Evolutionary conservation across 2,113 vertebrate species (phyloP), one percentile per base, ranked within the genome.

Genomic region (Actinemys pallida): DNA sequence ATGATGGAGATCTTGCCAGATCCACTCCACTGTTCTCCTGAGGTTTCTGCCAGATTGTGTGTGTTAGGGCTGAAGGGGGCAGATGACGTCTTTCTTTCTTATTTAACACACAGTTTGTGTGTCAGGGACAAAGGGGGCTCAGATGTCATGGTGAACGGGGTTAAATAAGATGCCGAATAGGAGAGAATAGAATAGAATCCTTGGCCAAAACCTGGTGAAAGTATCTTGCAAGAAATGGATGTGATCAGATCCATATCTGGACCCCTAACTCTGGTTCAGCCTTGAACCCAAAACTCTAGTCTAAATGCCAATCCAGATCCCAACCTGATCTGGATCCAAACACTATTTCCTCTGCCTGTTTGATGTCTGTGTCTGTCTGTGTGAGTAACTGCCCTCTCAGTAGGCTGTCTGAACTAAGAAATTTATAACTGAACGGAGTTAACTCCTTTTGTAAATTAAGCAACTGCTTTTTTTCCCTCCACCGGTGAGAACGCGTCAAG

Each of bases 331-430:
- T 53, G 47, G 16, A 45, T 50, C 35, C 59, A 24, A 62, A 2
- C 2, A 0, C 69, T 8, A 29, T 0, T 59, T 62, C 17, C 57
- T 16, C 54, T 2, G n/a, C 8, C 50, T 19, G 29, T 27, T 10
- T 72, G 31, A 17, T 69, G n/a, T 5, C 56, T 62, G 16, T 20
- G 24, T 31, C 42, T 3, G 12, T 76, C n/a, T 0, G 0, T 12
- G 1, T 3, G 1, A 53, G 11, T 1, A 1, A 83, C 56, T 4
- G 12, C 0, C 0, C 25, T 5, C 42, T 72, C 4, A 0, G 0
- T 1, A 20, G 57, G 47, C 90, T 65, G 1, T 14, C 16, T 0
- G 1, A 57, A 75, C 1, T 57, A 2, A 52, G 52, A 39, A 4
- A 1, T 5, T 53, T 57, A 3, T 1, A 93, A 82, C 87, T 35